Percentiles rank a stretch among this genome's conserved stretches.
phyloP scores from a whole-genome alignment of 1,140 invertebrate genomes.

The Pemphigus obesinymphae region DNA sequence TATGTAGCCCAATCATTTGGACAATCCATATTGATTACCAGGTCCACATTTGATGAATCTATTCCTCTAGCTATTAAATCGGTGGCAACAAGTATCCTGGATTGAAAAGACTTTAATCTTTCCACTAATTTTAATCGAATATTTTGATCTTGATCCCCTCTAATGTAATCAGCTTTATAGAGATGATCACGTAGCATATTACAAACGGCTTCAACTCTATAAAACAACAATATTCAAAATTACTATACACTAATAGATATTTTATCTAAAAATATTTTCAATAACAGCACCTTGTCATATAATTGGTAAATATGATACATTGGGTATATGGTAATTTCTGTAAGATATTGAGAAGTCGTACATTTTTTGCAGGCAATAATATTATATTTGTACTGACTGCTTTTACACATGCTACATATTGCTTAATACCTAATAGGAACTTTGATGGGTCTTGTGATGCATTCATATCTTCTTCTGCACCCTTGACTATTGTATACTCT shows the following conservation, averaged over 20 bases:
- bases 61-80: conserved; percentile 84
- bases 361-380: conserved; percentile 35
- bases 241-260: not conserved
- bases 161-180: conserved; percentile 68
- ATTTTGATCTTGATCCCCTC: conserved; percentile 71
- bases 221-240: conserved; percentile 40
- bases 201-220: conserved; percentile 64
- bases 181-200: conserved; percentile 64
- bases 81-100: conserved; percentile 83
- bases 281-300: conserved; percentile 32
- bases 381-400: conserved; percentile 39
- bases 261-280: not conserved
- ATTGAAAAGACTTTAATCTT: conserved; percentile 57
- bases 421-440: conserved; percentile 69
- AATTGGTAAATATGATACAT: conserved; percentile 43
- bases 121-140: conserved; percentile 69
- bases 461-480: conserved; percentile 48
- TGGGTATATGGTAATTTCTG: conserved; percentile 34
- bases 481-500: conserved; percentile 45
- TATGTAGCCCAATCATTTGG: conserved; percentile 81
- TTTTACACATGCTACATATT: conserved; percentile 57
- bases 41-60: conserved; percentile 85
- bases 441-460: conserved; percentile 50
- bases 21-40: conserved; percentile 89
- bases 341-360: conserved; percentile 37